Evolutionary conservation across 2,797 vertebrate genomes (phyloP), one percentile per base, ranked within the genome.

Genomic region (Melanotaenia nigrans): DNA sequence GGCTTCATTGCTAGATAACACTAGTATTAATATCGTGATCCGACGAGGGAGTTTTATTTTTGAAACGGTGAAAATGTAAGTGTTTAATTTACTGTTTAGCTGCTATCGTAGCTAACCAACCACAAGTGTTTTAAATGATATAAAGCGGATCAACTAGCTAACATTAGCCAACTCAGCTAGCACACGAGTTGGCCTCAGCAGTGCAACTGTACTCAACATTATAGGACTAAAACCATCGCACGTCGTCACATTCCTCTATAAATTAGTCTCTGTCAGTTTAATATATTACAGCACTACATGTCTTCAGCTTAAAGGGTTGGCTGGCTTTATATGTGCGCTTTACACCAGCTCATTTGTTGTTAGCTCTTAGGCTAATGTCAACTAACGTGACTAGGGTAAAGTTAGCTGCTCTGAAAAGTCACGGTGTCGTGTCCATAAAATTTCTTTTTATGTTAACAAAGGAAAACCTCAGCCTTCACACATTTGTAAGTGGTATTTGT

Each of bases 41-140:
- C n/a, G 28, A 79, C 67, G 77, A 55, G 60, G 77, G 65, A 82
- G 53, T 28, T 66, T 54, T 61, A 57, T 61, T 72, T 64, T 47
- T 64, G 62, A 77, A 81, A 78, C 68, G 36, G 67, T 61, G 20
- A 82, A 85, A 30, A 93, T 91, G 92, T 93, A 93, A 93, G 92
- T 92, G 0, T 77, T 68, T 8, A 6, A 28, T 82, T 66, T 28
- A 30, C 2, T 68, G 22, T 42, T 14, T 32, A 5, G 25, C 28
- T n/a, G 30, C 25, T 71, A 25, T 36, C 22, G 45, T 57, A 6
- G 68, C 54, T 60, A 42, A 67, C 1, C 18, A 32, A 25, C 64
- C 53, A 25, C n/a, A 54, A 64, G 60, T 73, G 47, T 24, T 40
- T 35, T 28, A 11, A 40, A 30, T 61, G 42, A 22, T 55, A 7